Evolutionary conservation across 92 coral and sea anemone species (phyloP).

Genomic region (Zoanthus sociatus): DNA sequence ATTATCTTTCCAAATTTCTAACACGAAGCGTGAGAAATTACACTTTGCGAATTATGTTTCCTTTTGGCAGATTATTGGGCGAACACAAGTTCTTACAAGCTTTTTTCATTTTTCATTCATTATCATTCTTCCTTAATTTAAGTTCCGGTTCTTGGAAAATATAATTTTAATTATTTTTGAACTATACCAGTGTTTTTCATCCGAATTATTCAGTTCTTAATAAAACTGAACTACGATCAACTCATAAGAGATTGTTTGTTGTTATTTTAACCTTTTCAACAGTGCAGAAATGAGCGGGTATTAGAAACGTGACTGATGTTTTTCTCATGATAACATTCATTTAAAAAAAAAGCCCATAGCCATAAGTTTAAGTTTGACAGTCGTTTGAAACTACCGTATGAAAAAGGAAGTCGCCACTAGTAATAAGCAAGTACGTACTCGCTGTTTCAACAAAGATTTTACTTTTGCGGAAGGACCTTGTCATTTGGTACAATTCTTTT

Average conservation of each 20-base stretch:
- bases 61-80: background rate
- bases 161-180: background rate
- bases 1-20: conserved; percentile 12
- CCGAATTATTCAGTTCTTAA: background rate
- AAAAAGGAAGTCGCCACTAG: background rate
- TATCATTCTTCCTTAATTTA: background rate
- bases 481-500: conserved; percentile 4
- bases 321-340: background rate
- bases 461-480: conserved; percentile 42
- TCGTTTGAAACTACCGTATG: conserved; percentile 23
- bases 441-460: conserved; percentile 15
- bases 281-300: background rate
- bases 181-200: background rate
- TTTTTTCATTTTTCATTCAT: background rate
- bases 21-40: conserved; percentile 16
- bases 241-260: conserved; percentile 13
- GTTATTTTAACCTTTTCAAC: background rate
- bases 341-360: background rate
- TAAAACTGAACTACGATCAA: background rate
- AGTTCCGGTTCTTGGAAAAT: background rate
- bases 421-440: conserved; percentile 10
- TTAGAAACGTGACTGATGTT: background rate
- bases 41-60: background rate
- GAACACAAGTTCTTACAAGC: background rate
- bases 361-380: conserved; percentile 28